Percentiles rank a stretch among this genome's conserved stretches.
phyloP scores from a whole-genome alignment of 2,113 vertebrate species.

The Gobius niger region DNA sequence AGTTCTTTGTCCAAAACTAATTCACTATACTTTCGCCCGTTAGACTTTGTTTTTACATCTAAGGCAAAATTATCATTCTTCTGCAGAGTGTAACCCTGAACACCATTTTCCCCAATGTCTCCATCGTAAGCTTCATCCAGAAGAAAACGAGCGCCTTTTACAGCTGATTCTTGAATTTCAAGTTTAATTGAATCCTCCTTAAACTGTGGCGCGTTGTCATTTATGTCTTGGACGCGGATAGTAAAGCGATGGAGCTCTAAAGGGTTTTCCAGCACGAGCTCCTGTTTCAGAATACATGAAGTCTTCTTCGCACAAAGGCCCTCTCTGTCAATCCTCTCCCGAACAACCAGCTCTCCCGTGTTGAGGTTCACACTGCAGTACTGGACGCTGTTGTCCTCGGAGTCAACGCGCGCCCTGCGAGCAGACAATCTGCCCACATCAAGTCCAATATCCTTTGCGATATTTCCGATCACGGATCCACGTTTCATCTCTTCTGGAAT shows the following conservation, averaged over 20 bases:
- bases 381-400: constrained; percentile 40
- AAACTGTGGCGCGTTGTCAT: constrained; percentile 64
- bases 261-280: constrained; percentile 71
- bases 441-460: constrained; percentile 77
- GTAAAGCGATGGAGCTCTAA: constrained; percentile 59
- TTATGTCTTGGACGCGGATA: constrained; percentile 74
- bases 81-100: constrained; percentile 65
- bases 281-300: constrained; percentile 33
- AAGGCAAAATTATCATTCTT: constrained; percentile 58
- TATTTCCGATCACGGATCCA: constrained; percentile 76
- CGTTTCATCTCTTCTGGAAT: constrained; percentile 74
- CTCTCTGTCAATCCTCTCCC: constrained; percentile 14
- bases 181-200: constrained; percentile 1
- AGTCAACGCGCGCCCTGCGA: constrained; percentile 68
- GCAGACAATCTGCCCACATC: constrained; percentile 49
- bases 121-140: constrained; percentile 63
- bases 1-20: constrained; percentile 36
- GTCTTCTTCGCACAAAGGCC: constrained; percentile 5
- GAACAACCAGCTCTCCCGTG: constrained; percentile 9
- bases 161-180: constrained; percentile 58
- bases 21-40: constrained; percentile 56
- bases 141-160: constrained; percentile 58
- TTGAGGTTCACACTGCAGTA: constrained; percentile 53
- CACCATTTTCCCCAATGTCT: constrained; percentile 67
- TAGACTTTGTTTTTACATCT: constrained; percentile 30